Evolutionary conservation across 2,113 vertebrate genomes (phyloP).

Genomic region (Gymnogyps californianus): DNA sequence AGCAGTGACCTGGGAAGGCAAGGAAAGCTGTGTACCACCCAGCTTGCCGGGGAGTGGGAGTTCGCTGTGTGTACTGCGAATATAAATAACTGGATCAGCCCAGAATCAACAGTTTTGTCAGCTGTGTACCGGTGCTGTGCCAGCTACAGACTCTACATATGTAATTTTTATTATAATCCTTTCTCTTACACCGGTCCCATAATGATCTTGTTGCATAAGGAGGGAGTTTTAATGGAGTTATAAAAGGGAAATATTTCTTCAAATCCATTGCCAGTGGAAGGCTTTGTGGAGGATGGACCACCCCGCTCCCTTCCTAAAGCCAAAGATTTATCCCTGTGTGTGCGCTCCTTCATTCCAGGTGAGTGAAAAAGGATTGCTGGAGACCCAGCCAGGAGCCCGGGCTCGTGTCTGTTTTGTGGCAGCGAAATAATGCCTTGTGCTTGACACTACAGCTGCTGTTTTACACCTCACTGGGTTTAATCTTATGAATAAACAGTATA

Average conservation of each 20-base stretch:
- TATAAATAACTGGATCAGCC: neutral
- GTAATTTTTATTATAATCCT: neutral
- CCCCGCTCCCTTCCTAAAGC: neutral
- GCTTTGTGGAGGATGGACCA: neutral
- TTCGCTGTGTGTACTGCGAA: neutral
- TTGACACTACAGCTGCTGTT: slow-evolving; percentile 3
- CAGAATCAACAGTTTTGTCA: neutral
- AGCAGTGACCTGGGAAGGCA: neutral
- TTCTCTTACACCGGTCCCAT: neutral
- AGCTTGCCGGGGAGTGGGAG: neutral
- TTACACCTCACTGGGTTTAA: slow-evolving; percentile 38
- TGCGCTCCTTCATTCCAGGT: neutral
- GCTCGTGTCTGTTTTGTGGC: neutral
- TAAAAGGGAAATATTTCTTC: neutral
- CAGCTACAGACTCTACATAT: neutral
- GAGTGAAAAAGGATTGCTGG: neutral
- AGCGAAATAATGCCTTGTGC: neutral
- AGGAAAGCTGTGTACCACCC: neutral
- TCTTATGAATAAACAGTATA: slow-evolving; percentile 48
- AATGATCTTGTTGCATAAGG: neutral
- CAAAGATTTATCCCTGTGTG: neutral
- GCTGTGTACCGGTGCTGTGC: neutral
- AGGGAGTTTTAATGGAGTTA: neutral
- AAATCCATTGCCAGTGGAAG: neutral
- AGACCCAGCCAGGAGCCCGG: neutral